Evolutionary conservation across 2,888 invertebrate genomes (phyloP), one percentile per base, ranked within the genome.

Genomic region (Onchidella celtica): DNA sequence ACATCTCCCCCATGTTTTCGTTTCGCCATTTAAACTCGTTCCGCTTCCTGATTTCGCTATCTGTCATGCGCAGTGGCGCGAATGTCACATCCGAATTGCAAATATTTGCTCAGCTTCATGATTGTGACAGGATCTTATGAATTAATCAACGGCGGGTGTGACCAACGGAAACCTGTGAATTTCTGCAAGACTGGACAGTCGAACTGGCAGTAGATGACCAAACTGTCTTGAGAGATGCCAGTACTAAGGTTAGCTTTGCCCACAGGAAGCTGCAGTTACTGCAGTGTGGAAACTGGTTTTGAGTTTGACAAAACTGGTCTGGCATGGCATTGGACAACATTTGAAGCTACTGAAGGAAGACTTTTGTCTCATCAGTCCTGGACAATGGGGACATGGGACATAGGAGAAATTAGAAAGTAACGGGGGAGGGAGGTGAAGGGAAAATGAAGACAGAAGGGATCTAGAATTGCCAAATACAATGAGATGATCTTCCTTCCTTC

Each of bases 41-140:
- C 57, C 57, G 21, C 1, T 57, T 72, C 24, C 57, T 72, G 14
- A 57, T 34, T 34, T 21, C 24, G 34, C 34, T n/a, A 72, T n/a
- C 34, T 32, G 57, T 72, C 72, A 57, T 21, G 34, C 40, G 57
- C 29, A 72, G 57, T 72, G 72, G 57, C 34, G 57, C 34, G 55
- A 34, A 57, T 72, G 72, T 57, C 72, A 72, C 14, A 24, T 72
- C 17, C 57, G 34, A 72, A 72, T 72, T 72, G 72, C 14, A 57
- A 72, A 57, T 32, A 57, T 72, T 57, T 72, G n/a, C 57, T 1
- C 0, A 57, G 72, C 55, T 34, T 72, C 34, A 72, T 72, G 72
- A 11, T 72, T 57, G 57, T 57, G 72, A 57, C 72, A 72, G n/a
- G 32, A n/a, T 2, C 32, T 55, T 32, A 21, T 40, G 57, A 72